phyloP scores from a whole-genome alignment of 2,888 invertebrate species.

The Nephrotoma appendiculata region DNA sequence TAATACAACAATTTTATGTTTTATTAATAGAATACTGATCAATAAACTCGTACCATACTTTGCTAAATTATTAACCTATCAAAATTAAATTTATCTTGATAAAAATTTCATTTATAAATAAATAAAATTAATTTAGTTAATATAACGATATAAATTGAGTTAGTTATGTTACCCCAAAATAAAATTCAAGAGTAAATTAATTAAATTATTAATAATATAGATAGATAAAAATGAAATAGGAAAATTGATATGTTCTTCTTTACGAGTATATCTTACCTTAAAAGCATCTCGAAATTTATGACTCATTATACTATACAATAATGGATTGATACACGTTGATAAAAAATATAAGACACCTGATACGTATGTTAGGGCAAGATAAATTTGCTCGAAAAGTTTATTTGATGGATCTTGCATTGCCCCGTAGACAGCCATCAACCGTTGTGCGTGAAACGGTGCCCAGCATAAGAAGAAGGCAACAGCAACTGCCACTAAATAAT shows the following conservation, averaged over 20 bases:
- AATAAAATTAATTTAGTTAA: not conserved
- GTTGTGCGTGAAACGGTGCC: slow-evolving; percentile 87
- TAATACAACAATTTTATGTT: no score
- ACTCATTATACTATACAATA: slow-evolving; percentile 56
- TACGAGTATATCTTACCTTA: slow-evolving; percentile 33
- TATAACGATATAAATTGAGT: not conserved
- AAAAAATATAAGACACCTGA: slow-evolving; percentile 53
- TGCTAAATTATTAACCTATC: not conserved
- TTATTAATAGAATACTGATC: no score
- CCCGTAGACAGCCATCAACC: slow-evolving; percentile 68
- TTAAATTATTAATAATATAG: not conserved
- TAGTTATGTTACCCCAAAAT: not conserved
- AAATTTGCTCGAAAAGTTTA: slow-evolving; percentile 37
- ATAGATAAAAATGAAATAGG: not conserved
- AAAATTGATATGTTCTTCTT: not conserved
- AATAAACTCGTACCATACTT: no score
- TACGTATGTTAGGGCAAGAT: slow-evolving; percentile 47
- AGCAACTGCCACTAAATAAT: slow-evolving; percentile 61
- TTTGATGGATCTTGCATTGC: slow-evolving; percentile 22
- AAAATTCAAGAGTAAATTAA: not conserved
- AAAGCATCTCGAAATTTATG: slow-evolving; percentile 56
- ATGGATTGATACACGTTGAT: slow-evolving; percentile 53
- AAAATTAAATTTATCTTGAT: not conserved
- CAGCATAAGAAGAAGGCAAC: slow-evolving; percentile 73
- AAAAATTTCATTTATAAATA: not conserved